Conservation (phyloP, 2,888 invertebrate species). For the Eupithecia inturbata region DNA sequence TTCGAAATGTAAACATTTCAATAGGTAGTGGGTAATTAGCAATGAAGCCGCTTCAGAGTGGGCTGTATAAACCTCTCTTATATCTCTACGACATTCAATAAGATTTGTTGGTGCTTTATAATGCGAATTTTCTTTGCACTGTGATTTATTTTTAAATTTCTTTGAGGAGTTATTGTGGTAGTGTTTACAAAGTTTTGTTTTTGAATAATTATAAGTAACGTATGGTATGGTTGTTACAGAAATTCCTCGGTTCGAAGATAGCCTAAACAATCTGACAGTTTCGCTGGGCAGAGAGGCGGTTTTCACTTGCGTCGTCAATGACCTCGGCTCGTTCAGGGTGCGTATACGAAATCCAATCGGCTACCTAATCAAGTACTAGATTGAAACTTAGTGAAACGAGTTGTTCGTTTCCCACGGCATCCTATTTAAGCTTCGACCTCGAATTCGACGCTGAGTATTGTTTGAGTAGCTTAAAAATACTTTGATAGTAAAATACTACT, state of each 20-base stretch:
- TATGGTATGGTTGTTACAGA: slow-evolving; percentile 68
- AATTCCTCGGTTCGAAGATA: slow-evolving; percentile 90
- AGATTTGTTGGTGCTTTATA: slow-evolving; percentile 23
- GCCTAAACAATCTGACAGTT: slow-evolving; percentile 92
- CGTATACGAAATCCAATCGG: slow-evolving; percentile 20
- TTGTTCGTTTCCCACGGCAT: slow-evolving; percentile 36
- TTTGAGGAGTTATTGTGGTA: not conserved
- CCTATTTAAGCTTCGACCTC: slow-evolving; percentile 38
- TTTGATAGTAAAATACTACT: slow-evolving; percentile 14
- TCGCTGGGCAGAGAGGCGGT: slow-evolving; percentile 92
- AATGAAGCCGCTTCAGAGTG: slow-evolving; percentile 47
- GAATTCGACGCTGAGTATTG: slow-evolving; percentile 30
- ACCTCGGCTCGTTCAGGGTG: slow-evolving; percentile 90
- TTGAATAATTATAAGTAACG: slow-evolving; percentile 40
- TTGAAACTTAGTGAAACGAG: slow-evolving; percentile 35
- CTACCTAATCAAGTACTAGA: slow-evolving; percentile 34
- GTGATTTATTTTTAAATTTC: not conserved
- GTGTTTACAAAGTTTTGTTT: not conserved
- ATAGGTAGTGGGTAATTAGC: slow-evolving; percentile 49
- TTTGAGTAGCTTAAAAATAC: slow-evolving; percentile 17
- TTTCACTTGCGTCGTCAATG: slow-evolving; percentile 93
- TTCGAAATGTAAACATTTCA: slow-evolving; percentile 55
- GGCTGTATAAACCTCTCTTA: slow-evolving; percentile 41
- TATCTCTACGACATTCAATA: slow-evolving; percentile 40
- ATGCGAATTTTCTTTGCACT: slow-evolving; percentile 15